Evolutionary conservation across 2,113 vertebrate genomes (phyloP), one percentile per base, ranked within the genome.

Genomic region (Oreocharis arfaki): DNA sequence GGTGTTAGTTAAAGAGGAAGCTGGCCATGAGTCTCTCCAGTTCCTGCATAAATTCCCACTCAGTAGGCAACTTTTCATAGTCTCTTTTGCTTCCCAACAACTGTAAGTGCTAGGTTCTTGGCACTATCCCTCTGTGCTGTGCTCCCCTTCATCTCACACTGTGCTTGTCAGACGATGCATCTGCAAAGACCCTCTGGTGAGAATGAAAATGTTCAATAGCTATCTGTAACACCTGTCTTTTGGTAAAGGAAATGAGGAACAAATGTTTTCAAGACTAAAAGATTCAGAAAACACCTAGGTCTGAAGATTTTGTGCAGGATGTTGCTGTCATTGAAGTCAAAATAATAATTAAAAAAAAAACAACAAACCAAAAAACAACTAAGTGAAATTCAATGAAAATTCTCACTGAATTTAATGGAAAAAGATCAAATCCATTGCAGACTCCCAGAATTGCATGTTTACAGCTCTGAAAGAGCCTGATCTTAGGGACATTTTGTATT

Each of bases 1-100:
- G 8, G 4, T 49, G 7, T 37, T n/a, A 64, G 13, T 41, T 63
- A 55, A 73, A 59, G 2, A 73, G 9, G 32, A 78, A 78, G 10
- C 10, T 50, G 33, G 20, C 4, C 1, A 1, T 14, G 8, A 68
- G 4, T 2, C 1, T 67, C 18, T 22, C 1, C 12, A 30, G 4
- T 6, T 65, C 16, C 19, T 69, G 21, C 24, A 44, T 33, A 61
- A 70, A 53, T 79, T 83, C 32, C 3, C n/a, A 69, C 16, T 42
- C n/a, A 65, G 11, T 16, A 79, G 12, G 16, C 35, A 82, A 74
- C 8, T 70, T 88, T 18, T 75, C 24, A 41, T 7, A 13, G 24
- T 42, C 27, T 79, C 27, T 47, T 74, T 69, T 70, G 0, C 6
- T 78, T 91, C 37, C 10, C 27, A 69, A 0, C 6, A 70, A 10